These are phyloP conservation scores for Hydropsyche betteni DNA, from an alignment of 2,888 invertebrate species.

Conservation along the genomic window DNA sequence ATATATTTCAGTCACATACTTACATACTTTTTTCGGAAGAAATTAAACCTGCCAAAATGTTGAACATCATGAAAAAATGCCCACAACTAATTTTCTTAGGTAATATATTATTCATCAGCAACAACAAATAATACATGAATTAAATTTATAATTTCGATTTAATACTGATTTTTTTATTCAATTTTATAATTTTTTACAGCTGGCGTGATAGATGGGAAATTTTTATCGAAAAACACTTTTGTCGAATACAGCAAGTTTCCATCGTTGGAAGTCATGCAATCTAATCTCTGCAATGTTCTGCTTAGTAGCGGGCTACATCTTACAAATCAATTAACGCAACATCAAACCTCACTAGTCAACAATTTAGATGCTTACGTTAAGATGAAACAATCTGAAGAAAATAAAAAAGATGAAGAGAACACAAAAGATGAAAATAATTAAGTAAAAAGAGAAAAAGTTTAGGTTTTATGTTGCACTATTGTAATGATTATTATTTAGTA, in stretches of 20 bases:
- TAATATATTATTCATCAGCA: constrained; percentile 54
- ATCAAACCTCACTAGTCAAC: constrained; percentile 73
- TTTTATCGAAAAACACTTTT: constrained; percentile 76
- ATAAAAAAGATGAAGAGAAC: neutral
- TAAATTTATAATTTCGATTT: constrained; percentile 29
- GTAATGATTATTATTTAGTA: too few species aligned
- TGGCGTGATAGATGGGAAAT: constrained; percentile 75
- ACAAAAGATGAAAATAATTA: too few species aligned
- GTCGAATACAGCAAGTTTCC: constrained; percentile 72
- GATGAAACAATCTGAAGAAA: constrained; percentile 29
- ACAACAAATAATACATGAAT: constrained; percentile 51
- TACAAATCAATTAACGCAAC: constrained; percentile 72
- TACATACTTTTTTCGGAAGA: constrained; percentile 77
- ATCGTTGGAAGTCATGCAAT: constrained; percentile 71
- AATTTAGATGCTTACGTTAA: constrained; percentile 70
- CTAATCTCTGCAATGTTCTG: constrained; percentile 74
- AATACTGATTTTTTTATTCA: neutral
- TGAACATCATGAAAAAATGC: constrained; percentile 74
- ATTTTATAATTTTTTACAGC: too few species aligned
- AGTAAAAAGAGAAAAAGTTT: too few species aligned
- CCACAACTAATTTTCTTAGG: constrained; percentile 78
- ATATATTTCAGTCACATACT: constrained; percentile 72
- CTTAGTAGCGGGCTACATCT: constrained; percentile 72
- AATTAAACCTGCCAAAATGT: constrained; percentile 67
- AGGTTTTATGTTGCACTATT: too few species aligned